Evolutionary conservation across 2,113 vertebrate genomes (phyloP).

Genomic region (Edolisoma coerulescens): DNA sequence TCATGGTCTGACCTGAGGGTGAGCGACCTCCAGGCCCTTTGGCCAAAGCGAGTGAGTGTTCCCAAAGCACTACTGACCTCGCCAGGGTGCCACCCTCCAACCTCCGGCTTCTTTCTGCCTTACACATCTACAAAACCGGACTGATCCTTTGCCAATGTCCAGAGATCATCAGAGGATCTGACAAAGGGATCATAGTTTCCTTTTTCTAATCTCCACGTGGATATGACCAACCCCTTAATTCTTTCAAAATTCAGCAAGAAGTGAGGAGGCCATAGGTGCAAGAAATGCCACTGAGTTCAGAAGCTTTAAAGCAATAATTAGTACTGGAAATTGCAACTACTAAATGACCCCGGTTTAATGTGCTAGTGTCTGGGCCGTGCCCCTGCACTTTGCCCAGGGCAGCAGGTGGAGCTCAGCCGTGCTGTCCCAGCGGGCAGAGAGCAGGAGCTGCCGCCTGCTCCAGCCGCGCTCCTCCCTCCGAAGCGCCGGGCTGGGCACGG

Average conservation of each 20-base stretch:
- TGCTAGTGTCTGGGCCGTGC: not conserved
- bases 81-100: not conserved
- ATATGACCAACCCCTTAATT: not conserved
- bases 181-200: not conserved
- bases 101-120: not conserved
- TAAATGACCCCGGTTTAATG: not conserved
- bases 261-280: not conserved
- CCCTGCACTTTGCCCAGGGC: not conserved
- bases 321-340: not conserved
- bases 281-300: not conserved
- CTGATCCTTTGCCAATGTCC: not conserved
- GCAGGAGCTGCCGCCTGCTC: not conserved
- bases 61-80: not conserved
- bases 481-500: fast-evolving
- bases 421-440: not conserved
- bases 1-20: not conserved
- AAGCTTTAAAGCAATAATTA: not conserved
- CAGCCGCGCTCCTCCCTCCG: not conserved
- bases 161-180: not conserved
- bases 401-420: not conserved
- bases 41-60: not conserved
- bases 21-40: not conserved
- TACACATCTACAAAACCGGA: not conserved
- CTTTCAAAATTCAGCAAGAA: not conserved
- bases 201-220: not conserved